Evolutionary conservation across 53 echinoderm and acorn worm genomes (phyloP).

Genomic region (Pentamera pediparva): DNA sequence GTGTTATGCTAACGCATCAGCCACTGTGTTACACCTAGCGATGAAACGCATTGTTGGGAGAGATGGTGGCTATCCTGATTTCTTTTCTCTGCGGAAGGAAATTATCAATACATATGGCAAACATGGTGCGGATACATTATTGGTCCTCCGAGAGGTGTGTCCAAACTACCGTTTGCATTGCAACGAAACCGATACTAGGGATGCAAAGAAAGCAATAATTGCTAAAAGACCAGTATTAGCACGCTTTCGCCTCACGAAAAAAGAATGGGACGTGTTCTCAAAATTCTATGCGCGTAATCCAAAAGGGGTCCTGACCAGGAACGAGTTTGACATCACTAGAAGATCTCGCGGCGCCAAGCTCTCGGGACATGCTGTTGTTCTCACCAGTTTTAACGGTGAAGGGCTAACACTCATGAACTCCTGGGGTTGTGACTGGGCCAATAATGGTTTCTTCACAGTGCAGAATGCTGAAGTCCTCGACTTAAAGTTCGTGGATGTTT

Average conservation of each 20-base stretch:
- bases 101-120: constrained; percentile 13
- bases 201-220: not conserved
- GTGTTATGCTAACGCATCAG: constrained; percentile 36
- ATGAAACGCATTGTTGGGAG: constrained; percentile 36
- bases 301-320: not conserved
- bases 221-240: not conserved
- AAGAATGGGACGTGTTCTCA: not conserved
- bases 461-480: not conserved
- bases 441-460: constrained; percentile 29
- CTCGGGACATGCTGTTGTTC: not conserved
- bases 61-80: constrained; percentile 43
- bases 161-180: not conserved
- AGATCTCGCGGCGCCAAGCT: not conserved
- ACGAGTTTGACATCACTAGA: not conserved
- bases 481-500: not conserved
- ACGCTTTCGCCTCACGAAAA: not conserved
- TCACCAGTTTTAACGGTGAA: constrained; percentile 6
- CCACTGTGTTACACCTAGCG: constrained; percentile 25
- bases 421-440: constrained; percentile 10
- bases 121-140: not conserved
- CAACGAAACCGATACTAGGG: not conserved
- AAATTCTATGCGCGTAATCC: not conserved
- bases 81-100: not conserved
- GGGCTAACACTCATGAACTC: constrained; percentile 33
- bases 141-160: not conserved